Conservation (phyloP, 2,888 invertebrate species). For the Serrognathus titanus region DNA sequence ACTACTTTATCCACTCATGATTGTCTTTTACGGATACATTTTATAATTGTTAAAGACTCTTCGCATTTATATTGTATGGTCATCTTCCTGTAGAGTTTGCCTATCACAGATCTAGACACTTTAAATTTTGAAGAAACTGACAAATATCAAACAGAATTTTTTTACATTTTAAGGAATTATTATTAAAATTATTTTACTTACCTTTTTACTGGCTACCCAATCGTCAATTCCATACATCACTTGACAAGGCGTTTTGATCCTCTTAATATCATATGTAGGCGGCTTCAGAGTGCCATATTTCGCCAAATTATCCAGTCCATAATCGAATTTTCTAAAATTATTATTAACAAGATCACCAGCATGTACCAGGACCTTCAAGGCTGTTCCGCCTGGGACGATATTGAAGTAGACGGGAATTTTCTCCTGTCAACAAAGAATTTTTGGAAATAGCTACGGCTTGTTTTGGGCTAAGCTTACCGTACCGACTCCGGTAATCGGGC, state of each 20-base stretch:
- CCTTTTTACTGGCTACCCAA: slow-evolving; percentile 56
- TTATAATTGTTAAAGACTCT: no score
- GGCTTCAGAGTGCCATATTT: slow-evolving; percentile 54
- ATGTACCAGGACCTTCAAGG: slow-evolving; percentile 42
- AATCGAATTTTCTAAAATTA: slow-evolving; percentile 57
- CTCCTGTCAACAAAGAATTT: slow-evolving; percentile 32
- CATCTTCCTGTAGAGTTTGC: no score
- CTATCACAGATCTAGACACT: no score
- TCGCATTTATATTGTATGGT: background rate
- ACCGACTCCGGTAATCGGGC: slow-evolving; percentile 39
- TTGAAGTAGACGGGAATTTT: slow-evolving; percentile 42
- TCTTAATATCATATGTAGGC: slow-evolving; percentile 57
- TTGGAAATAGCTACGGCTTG: background rate
- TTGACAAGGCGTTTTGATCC: slow-evolving; percentile 58
- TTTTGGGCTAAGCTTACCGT: slow-evolving; percentile 32
- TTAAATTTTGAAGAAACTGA: no score
- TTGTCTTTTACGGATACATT: no score
- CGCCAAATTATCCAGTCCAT: slow-evolving; percentile 51
- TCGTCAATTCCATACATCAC: slow-evolving; percentile 64
- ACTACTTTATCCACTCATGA: no score
- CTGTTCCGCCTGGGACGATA: slow-evolving; percentile 43
- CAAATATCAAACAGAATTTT: no score
- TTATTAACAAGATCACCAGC: slow-evolving; percentile 39
- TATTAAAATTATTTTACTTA: slow-evolving; percentile 38
- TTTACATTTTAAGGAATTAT: no score